Base-by-base conservation (phyloP, 1,140 invertebrate species). In the Calosoma granatense region DNA sequence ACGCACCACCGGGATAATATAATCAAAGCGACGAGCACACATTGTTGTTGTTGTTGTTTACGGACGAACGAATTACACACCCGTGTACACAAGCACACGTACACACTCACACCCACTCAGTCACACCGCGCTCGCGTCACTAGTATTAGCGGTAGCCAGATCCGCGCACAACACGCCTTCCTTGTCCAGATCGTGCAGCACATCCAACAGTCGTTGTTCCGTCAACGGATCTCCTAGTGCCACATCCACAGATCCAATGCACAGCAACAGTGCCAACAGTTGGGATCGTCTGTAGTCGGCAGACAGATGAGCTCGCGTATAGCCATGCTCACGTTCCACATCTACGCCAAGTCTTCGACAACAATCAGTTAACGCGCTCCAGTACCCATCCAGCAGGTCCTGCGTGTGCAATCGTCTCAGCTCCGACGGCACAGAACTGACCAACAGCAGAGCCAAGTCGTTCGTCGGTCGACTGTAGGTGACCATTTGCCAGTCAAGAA, bases 401-500 rank as follows among this genome's bases (percentile, higher is more conserved):
- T 79, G 73, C 0, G 80, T 82, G 59, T 83, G 76, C 14, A 76
- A 64, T 21, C 85, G 76, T 20, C 87, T 74, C 51, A 86, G 65
- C 63, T 86, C 81, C 0, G 85, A 83, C 0, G 85, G 79, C 21
- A 89, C 71, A 1, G 86, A 89, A 56, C 85, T 88, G n/a, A 89
- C 77, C 1, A 90, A 67, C n/a, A 90, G 71, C 20, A 90, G 67
- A 0, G 88, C 87, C 0, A 90, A 74, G 66, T 90, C 88, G 64
- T 89, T 88, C n/a, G 83, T 86, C 1, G 83, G 82, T 58, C 82
- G 73, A 55, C 85, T 86, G 58, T 87, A 81, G 0, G 86, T 87
- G 53, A 88, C 84, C 87, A 90, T 89, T 74, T 90, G 87, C 87
- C 87, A 90, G 66, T 89, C 87, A 15, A 90, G 69, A 19, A 88